Base-by-base conservation (phyloP, 1,140 invertebrate genomes). In the Heliconius hermathena region DNA sequence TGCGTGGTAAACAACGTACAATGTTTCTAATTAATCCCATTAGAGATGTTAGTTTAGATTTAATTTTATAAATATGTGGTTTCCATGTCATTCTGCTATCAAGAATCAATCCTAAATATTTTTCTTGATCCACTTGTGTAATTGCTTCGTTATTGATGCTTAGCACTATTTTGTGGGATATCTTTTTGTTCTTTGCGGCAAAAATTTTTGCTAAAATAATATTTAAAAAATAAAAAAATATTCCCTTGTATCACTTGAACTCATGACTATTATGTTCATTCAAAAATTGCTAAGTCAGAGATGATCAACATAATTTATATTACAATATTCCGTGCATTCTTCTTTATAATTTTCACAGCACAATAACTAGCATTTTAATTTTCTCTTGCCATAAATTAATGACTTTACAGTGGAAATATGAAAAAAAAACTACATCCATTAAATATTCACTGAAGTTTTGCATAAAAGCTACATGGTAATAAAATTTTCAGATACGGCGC, bases 401-500 rank as follows among this genome's bases (percentile, higher is more conserved):
- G 71, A 72, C 71, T 72, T 72, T 72, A 72, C 33, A 71, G 71
- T 38, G 36, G 33, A 72, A 72, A 38, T 72, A 36, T 72, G 20
- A 72, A 72, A 72, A 18, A 33, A 71, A 72, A 38, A 1, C 20
- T 72, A 72, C 33, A 20, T 0, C 29, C 36, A 72, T 72, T 72
- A 38, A 71, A 36, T 36, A 71, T 71, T 36, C 70, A n/a, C 70
- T 71, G 33, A 72, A 72, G n/a, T 38, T 72, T 72, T 20, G 33
- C 71, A 72, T 72, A 72, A 72, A 72, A 72, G n/a, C 71, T 72
- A 72, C 33, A 72, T 41, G 36, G 71, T 41, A 72, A 72, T 20
- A 72, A 72, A 72, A 38, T 72, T 83, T 83, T 81, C 85, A 86
- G 85, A 82, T 77, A 82, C 82, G 79, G 74, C 71, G 70, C 22